These are phyloP conservation scores for Peromyscus attwateri DNA, from an alignment of 2,797 vertebrate genomes.

Conservation along the genomic window DNA sequence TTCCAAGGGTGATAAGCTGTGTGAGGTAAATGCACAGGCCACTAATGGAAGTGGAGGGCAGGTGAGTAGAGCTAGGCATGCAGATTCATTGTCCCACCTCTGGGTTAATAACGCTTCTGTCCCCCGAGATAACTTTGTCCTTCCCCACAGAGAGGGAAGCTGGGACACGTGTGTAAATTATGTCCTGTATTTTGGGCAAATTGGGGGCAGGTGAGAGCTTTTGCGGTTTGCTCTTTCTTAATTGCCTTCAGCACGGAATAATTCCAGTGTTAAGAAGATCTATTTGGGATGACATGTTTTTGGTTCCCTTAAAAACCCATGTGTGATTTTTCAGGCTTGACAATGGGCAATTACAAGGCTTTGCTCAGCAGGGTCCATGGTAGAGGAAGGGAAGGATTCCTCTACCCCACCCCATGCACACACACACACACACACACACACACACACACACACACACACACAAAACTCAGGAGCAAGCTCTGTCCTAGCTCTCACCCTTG, in stretches of 20 bases:
- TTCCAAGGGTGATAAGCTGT: neutral
- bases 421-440: neutral
- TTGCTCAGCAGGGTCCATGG: neutral
- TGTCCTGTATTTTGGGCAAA: neutral
- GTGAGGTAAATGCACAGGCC: neutral
- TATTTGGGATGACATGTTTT: neutral
- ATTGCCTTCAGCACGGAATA: neutral
- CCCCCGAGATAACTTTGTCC: neutral
- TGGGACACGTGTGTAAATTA: neutral
- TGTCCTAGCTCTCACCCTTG: neutral
- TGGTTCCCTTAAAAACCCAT: neutral
- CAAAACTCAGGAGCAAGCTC: neutral
- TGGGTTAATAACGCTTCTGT: neutral
- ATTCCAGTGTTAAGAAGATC: neutral
- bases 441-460: neutral
- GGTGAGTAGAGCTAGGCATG: neutral
- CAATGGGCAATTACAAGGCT: neutral
- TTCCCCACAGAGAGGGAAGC: neutral
- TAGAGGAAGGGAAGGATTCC: neutral
- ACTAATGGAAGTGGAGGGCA: neutral
- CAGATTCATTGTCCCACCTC: neutral
- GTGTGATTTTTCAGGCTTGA: neutral
- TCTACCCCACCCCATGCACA: neutral
- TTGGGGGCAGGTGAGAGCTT: too few species aligned
- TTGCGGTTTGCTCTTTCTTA: neutral